These are phyloP conservation scores for Paraescarpia echinospica DNA, from an alignment of 1,140 invertebrate species.

Conservation along the genomic window DNA sequence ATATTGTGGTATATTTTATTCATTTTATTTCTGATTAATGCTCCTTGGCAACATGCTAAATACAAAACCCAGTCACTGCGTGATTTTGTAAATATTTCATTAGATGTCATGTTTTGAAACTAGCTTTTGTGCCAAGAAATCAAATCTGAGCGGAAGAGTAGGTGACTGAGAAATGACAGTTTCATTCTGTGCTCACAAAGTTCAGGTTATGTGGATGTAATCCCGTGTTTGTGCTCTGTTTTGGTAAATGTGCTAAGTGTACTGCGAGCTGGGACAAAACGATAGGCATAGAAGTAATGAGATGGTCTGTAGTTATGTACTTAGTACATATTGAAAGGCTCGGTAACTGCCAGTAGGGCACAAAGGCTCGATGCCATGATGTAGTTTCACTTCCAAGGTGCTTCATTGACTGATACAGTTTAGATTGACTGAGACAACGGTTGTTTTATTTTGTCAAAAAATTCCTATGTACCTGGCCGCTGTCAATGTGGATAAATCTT, in stretches of 20 bases:
- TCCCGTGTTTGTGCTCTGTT: not conserved
- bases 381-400: not conserved
- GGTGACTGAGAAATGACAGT: not conserved
- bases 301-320: not conserved
- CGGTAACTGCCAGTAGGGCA: not conserved
- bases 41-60: not conserved
- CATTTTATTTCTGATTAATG: not conserved
- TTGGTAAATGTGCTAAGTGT: not conserved
- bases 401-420: not conserved
- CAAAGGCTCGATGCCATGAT: not conserved
- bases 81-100: not conserved
- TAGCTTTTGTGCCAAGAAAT: slow-evolving; percentile 5
- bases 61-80: not conserved
- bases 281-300: not conserved
- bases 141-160: not conserved
- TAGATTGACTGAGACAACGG: not conserved
- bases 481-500: not conserved
- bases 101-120: not conserved
- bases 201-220: not conserved
- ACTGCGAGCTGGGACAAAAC: not conserved
- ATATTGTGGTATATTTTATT: not conserved
- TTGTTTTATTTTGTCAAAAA: not conserved
- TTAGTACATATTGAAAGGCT: not conserved
- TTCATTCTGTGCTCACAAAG: not conserved
- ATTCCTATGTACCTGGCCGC: not conserved